Conservation (phyloP, 2,888 invertebrate genomes). For the Eulithis testata region DNA sequence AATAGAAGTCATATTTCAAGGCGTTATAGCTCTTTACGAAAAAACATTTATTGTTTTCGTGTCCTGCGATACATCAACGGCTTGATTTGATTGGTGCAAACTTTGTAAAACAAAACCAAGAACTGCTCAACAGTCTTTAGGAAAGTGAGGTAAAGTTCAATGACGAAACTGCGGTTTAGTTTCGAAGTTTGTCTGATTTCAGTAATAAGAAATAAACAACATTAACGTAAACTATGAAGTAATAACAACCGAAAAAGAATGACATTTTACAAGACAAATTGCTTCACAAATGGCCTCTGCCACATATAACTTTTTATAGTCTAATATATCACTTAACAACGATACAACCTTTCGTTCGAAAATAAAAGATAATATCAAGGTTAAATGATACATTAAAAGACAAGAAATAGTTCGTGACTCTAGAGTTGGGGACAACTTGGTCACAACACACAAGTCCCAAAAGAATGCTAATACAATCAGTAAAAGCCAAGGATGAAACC, state of each 20-base stretch:
- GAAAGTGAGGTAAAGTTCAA: slow-evolving; percentile 32
- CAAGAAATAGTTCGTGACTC: slow-evolving; percentile 66
- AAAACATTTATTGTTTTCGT: slow-evolving; percentile 23
- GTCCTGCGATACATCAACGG: slow-evolving; percentile 18
- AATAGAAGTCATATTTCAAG: slow-evolving; percentile 28
- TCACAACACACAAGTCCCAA: slow-evolving; percentile 54
- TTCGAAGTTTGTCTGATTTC: slow-evolving; percentile 41
- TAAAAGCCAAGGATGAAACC: slow-evolving; percentile 62
- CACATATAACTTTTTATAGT: slow-evolving; percentile 44
- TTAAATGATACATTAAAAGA: slow-evolving; percentile 57
- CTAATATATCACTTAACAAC: slow-evolving; percentile 49
- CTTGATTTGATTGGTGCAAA: slow-evolving; percentile 23
- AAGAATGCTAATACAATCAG: slow-evolving; percentile 65
- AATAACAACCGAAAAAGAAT: slow-evolving; percentile 39
- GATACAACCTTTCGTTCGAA: slow-evolving; percentile 40
- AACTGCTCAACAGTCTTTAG: slow-evolving; percentile 7
- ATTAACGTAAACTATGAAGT: slow-evolving; percentile 41
- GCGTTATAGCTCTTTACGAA: slow-evolving; percentile 18
- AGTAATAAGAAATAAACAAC: slow-evolving; percentile 37
- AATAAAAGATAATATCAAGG: slow-evolving; percentile 55
- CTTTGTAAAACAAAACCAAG: slow-evolving; percentile 26
- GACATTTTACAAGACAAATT: slow-evolving; percentile 46
- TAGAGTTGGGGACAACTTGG: slow-evolving; percentile 60
- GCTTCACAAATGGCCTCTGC: slow-evolving; percentile 41
- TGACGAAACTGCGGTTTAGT: slow-evolving; percentile 40